A percentile compares a stretch with the other conserved stretches of the same genome.
These are phyloP conservation scores for Pachycephala philippinensis DNA, from an alignment of 2,113 vertebrate species.

Conservation along the genomic window DNA sequence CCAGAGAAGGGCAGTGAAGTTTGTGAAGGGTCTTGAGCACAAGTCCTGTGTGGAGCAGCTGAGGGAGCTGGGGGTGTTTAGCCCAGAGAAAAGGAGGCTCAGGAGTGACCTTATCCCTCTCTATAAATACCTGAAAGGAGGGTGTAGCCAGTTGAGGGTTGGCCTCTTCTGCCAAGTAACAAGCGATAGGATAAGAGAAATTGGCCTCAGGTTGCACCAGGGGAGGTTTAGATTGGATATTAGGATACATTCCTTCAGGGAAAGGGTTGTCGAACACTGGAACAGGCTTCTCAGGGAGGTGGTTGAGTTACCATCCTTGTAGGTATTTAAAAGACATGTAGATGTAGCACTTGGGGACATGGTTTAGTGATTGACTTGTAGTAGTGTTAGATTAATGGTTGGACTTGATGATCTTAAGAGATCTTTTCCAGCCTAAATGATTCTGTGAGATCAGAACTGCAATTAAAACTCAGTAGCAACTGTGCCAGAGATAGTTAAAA, in stretches of 20 bases:
- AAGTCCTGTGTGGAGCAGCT: background rate
- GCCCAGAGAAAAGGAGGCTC: background rate
- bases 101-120: background rate
- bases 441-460: background rate
- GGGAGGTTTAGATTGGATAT: background rate
- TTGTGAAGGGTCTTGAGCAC: background rate
- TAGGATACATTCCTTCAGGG: background rate
- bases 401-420: background rate
- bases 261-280: background rate
- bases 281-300: background rate
- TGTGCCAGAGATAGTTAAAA: background rate
- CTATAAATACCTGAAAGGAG: background rate
- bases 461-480: background rate
- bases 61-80: background rate
- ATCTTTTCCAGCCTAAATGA: background rate
- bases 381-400: background rate
- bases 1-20: accelerated
- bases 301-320: background rate
- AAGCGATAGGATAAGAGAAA: background rate
- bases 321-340: background rate
- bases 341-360: background rate
- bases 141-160: background rate
- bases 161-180: background rate
- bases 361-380: background rate
- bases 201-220: background rate